phyloP scores from a whole-genome alignment of 2,113 vertebrate genomes.

The Anoura caudifer region DNA sequence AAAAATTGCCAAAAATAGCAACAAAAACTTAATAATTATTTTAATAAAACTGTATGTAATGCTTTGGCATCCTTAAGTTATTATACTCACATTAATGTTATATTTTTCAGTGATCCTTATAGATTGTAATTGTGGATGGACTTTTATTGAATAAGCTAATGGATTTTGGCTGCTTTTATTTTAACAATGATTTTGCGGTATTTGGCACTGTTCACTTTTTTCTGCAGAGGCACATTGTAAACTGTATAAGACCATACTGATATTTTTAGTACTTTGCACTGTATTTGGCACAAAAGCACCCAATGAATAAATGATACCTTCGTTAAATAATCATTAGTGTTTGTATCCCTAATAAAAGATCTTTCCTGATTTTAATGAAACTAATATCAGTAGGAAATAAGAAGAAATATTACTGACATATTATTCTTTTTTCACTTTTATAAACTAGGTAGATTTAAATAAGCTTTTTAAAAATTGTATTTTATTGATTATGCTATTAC shows the following conservation, averaged over 20 bases:
- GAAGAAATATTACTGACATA: not conserved
- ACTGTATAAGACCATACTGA: not conserved
- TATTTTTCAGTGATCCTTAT: not conserved
- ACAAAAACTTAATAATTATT: not conserved
- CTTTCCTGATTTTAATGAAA: not conserved
- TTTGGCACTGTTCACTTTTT: not conserved
- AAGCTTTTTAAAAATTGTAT: not conserved
- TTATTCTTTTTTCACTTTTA: not conserved
- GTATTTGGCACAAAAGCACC: not conserved
- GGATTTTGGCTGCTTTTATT: not conserved
- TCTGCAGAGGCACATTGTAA: not conserved
- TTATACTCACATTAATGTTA: not conserved
- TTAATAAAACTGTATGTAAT: not conserved
- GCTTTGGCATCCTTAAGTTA: not conserved
- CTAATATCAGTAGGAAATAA: not conserved
- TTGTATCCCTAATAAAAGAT: not conserved
- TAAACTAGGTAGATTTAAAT: not conserved
- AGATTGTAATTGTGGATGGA: not conserved
- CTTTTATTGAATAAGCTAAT: not conserved
- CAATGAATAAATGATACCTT: not conserved
- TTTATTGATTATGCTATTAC: too few species aligned
- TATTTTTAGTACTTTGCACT: not conserved
- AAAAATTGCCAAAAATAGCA: not conserved
- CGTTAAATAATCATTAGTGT: not conserved
- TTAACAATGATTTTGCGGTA: not conserved